Evolutionary conservation across 2,888 invertebrate genomes (phyloP), one percentile per base, ranked within the genome.

Genomic region (Pediacus dermestoides): DNA sequence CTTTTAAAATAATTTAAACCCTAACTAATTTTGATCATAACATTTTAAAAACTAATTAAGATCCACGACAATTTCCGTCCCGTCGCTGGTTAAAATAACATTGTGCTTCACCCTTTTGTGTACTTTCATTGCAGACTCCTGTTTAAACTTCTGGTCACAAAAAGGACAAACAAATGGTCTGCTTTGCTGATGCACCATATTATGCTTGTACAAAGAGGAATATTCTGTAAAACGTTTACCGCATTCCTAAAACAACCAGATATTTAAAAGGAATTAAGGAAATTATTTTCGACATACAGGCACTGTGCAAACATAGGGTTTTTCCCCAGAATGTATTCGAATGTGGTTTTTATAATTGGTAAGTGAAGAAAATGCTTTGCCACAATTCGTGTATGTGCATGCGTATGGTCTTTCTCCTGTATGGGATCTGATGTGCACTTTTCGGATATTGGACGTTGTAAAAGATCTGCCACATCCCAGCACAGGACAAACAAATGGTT

Each of bases 321-420:
- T 81, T 58, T 81, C 81, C 11, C 81, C 81, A 26, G 80, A 79
- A 63, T 82, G 82, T 53, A 81, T 81, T 38, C 82, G 66, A 48
- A 79, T 71, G 55, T 82, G 82, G 61, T 82, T 82, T 58, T 80
- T 81, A 54, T 76, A 80, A 62, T 82, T 82, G 3, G 82, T 81
- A 4, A 80, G 78, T 22, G 80, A 80, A 2, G 82, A 77, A 66
- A 82, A 82, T 1, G 78, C 75, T 60, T 80, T 74, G 1, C 73
- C 74, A 62, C 82, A 82, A 38, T 71, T 71, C 4, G 70, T 70
- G 47, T 76, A 71, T 4, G 70, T 67, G 54, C 82, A 82, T 16
- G 73, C 70, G 56, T 80, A 82, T 0, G 82, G 82, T 11, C 80
- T 65, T 63, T 82, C 80, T 1, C 82, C 82, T 1, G 82, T 82